phyloP scores from a whole-genome alignment of 2,797 vertebrate genomes.

The Passerculus sandwichensis region DNA sequence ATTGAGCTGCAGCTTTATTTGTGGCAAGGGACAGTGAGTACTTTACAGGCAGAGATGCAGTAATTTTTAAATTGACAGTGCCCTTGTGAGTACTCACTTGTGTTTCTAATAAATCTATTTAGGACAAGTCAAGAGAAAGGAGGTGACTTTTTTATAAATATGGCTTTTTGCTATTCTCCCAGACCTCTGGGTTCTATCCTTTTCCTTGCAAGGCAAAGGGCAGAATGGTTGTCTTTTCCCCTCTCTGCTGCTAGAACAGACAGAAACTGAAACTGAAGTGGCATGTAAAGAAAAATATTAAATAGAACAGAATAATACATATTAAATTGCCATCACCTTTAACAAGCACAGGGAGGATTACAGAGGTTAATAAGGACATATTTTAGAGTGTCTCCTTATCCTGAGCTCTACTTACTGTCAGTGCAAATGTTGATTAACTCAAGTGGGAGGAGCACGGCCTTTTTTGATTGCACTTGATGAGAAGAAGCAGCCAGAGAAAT shows the following conservation, averaged over 20 bases:
- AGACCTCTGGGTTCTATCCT: neutral
- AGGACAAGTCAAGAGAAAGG: neutral
- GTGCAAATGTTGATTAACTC: neutral
- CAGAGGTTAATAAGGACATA: constrained; percentile 9
- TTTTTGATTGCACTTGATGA: neutral
- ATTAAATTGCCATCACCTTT: neutral
- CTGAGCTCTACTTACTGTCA: neutral
- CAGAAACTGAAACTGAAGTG: neutral
- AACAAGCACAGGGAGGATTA: neutral
- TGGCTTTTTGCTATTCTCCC: neutral
- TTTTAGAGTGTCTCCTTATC: neutral
- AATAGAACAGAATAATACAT: neutral
- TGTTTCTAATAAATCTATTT: neutral
- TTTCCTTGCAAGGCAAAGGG: neutral
- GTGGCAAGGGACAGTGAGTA: neutral
- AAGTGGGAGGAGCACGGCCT: neutral
- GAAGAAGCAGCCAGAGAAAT: neutral
- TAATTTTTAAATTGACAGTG: constrained; percentile 18
- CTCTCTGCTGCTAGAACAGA: neutral
- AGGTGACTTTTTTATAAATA: neutral
- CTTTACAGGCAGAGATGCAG: neutral
- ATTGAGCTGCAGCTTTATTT: neutral
- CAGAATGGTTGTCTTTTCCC: neutral
- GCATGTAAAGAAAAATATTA: neutral
- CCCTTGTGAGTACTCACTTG: neutral